Percentiles rank a stretch among this genome's conserved stretches.
Evolutionary conservation across 2,888 invertebrate genomes (phyloP).

Genomic region (Pardosa pseudoannulata): DNA sequence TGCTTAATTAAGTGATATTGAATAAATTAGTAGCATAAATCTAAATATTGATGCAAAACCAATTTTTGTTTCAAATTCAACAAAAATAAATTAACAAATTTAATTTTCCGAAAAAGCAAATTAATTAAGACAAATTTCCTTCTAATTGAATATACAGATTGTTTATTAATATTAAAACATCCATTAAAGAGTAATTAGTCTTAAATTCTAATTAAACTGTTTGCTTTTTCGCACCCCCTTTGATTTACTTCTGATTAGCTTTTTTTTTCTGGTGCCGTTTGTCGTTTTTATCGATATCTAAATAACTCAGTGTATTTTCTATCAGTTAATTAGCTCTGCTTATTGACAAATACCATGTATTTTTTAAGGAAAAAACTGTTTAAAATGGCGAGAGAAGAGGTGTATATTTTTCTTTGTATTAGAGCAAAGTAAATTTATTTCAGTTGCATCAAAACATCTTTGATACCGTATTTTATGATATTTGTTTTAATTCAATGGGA

Average conservation of each 20-base stretch:
- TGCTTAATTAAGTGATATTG: not conserved
- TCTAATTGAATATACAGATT: not conserved
- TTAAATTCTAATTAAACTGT: conserved; percentile 10
- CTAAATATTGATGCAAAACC: not conserved
- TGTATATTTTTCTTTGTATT: no score
- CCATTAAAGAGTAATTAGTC: conserved; percentile 6
- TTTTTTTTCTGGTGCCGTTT: no score
- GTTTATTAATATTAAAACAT: not conserved
- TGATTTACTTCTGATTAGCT: not conserved
- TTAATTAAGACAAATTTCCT: conserved; percentile 9
- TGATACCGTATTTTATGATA: no score
- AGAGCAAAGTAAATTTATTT: no score
- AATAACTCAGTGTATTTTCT: no score
- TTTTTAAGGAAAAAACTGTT: no score
- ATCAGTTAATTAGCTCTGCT: no score
- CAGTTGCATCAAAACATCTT: no score
- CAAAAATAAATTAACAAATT: not conserved
- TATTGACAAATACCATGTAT: no score
- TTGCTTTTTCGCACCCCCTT: not conserved
- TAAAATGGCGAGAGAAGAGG: no score
- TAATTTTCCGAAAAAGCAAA: conserved; percentile 11
- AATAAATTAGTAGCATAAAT: not conserved
- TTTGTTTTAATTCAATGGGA: no score
- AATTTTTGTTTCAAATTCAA: not conserved
- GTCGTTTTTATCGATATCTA: no score